phyloP scores from a whole-genome alignment of 2,888 invertebrate genomes.

The Entomobrya multifasciata region DNA sequence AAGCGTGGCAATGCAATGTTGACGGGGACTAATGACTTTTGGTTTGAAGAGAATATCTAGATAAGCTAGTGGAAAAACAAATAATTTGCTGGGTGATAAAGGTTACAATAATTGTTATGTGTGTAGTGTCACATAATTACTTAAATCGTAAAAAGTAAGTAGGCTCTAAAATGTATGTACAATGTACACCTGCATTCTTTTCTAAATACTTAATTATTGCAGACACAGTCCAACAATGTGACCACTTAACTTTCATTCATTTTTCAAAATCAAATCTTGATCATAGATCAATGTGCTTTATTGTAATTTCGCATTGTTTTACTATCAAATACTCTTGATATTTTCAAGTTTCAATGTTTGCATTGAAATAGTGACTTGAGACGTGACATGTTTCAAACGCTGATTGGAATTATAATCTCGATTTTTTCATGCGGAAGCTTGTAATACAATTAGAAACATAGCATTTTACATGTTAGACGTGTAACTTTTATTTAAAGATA shows the following conservation, averaged over 20 bases:
- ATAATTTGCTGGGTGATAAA: constrained; percentile 39
- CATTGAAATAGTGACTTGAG: too few species aligned
- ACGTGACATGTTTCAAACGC: too few species aligned
- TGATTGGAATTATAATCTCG: too few species aligned
- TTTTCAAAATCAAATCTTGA: constrained; percentile 46
- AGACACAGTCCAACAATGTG: background rate
- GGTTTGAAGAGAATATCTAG: too few species aligned
- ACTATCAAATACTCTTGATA: too few species aligned
- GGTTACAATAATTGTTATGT: constrained; percentile 13
- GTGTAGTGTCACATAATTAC: constrained; percentile 15
- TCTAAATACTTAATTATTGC: too few species aligned
- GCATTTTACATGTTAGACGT: constrained; percentile 44
- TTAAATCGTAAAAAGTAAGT: background rate
- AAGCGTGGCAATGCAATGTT: too few species aligned
- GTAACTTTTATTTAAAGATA: constrained; percentile 21
- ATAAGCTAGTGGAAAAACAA: constrained; percentile 26
- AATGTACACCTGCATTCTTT: background rate
- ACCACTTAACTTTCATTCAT: constrained; percentile 51
- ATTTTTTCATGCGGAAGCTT: constrained; percentile 55
- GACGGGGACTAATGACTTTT: too few species aligned
- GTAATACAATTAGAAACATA: constrained; percentile 47
- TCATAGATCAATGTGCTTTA: constrained; percentile 22
- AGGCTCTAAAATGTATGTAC: background rate
- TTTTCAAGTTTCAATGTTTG: too few species aligned
- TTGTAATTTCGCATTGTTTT: too few species aligned